Evolutionary conservation across 2,888 invertebrate genomes (phyloP).

Genomic region (Mythimna lalbum): DNA sequence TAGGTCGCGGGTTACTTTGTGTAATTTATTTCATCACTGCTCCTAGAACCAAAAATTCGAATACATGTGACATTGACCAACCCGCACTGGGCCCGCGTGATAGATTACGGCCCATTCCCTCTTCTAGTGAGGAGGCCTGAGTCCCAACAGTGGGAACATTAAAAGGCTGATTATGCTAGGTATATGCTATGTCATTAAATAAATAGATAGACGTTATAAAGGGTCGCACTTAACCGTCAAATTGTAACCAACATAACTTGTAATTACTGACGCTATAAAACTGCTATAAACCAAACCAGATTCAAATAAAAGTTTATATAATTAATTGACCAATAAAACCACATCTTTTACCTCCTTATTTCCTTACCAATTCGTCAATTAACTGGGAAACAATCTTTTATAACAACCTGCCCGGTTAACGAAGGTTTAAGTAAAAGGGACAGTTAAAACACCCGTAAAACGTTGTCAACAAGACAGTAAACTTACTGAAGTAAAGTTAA

Average conservation of each 20-base stretch:
- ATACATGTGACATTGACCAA: too few relatives aligned
- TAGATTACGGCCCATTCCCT: too few relatives aligned
- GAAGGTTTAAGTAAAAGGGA: slow-evolving; percentile 41
- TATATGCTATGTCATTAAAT: too few relatives aligned
- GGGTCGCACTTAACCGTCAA: not conserved
- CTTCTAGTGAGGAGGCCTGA: too few relatives aligned
- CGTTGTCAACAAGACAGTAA: slow-evolving; percentile 49
- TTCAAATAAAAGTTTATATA: slow-evolving; percentile 13
- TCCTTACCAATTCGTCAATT: slow-evolving; percentile 13
- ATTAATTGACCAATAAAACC: slow-evolving; percentile 31
- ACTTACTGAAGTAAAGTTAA: slow-evolving; percentile 42
- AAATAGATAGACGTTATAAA: not conserved
- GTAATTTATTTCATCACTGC: too few relatives aligned
- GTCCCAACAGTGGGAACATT: too few relatives aligned
- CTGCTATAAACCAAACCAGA: not conserved
- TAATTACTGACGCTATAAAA: not conserved
- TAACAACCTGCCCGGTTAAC: slow-evolving; percentile 9
- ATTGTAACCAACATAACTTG: not conserved
- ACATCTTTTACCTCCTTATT: not conserved
- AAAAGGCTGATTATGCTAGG: too few relatives aligned
- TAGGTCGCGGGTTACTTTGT: too few relatives aligned
- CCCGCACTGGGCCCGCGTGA: too few relatives aligned
- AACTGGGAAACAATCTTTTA: slow-evolving; percentile 28
- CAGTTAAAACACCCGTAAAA: slow-evolving; percentile 54
- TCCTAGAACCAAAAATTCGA: too few relatives aligned